Base-by-base conservation (phyloP, 2,113 vertebrate species). In the Chaetodon trifascialis region DNA sequence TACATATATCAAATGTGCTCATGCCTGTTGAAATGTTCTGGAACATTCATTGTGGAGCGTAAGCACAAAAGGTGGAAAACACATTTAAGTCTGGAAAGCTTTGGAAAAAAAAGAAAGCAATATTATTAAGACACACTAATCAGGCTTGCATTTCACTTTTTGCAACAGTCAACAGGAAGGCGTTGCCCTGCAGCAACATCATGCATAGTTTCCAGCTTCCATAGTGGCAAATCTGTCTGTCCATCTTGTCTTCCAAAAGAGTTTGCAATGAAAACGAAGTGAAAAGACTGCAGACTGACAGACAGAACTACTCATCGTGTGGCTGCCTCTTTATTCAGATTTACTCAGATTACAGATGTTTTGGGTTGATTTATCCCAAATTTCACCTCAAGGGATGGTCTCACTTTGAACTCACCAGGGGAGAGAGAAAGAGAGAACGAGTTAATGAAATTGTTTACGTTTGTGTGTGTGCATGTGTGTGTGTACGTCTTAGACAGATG, bases 351-450 rank as follows among this genome's bases (percentile, higher is more conserved):
- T 62, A 46, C 55, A 74, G 64, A 74, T n/a, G 47, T 71, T 69
- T 38, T 15, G 25, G 49, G 44, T 30, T 49, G 59, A 74, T 82
- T 47, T 70, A 63, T 69, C 8, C 11, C 23, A 25, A 21, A 76
- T 76, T 75, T 75, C 23, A 62, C 55, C 42, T 47, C 38, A 5
- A 46, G 55, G 64, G 14, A 36, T 21, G 25, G 70, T 82, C 66
- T 51, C 73, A 76, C 40, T 49, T 76, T 56, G 25, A 82, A 62
- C 46, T 69, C 38, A 52, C 15, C 19, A 76, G 72, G 65, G 15
- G 52, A 60, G 23, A 49, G 14, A 10, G 21, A 19, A 42, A 60
- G 23, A 49, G 14, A 10, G 21, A 30, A 7, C 0, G 15, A 47
- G 40, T 21, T 14, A n/a, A 16, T 30, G 49, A 58, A 67, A 56